Percentiles rank a stretch among this genome's conserved stretches.
Evolutionary conservation across 2,888 invertebrate genomes (phyloP).

Genomic region (Parascotia fuliginaria): DNA sequence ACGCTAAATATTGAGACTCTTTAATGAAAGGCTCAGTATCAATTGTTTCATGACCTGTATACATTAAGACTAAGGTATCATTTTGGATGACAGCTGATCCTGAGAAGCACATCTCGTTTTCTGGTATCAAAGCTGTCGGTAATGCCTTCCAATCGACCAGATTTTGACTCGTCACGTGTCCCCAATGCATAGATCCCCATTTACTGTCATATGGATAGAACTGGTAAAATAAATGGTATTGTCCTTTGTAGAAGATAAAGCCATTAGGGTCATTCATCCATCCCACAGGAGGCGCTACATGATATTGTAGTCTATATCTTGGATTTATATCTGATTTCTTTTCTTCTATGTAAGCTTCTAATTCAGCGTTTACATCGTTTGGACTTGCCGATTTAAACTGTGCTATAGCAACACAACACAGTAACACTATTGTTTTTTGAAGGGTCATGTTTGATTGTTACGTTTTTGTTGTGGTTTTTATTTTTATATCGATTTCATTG

Average conservation of each 20-base stretch:
- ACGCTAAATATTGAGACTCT: constrained; percentile 73
- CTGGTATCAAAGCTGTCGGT: constrained; percentile 80
- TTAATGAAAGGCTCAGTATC: constrained; percentile 62
- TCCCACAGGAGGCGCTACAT: constrained; percentile 74
- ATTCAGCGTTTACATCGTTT: constrained; percentile 25
- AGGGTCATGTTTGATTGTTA: constrained; percentile 23
- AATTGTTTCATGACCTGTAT: constrained; percentile 61
- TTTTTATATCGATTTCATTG: constrained; percentile 29
- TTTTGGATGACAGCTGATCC: constrained; percentile 76
- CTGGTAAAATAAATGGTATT: constrained; percentile 84
- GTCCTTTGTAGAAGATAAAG: constrained; percentile 77
- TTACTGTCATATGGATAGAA: constrained; percentile 76
- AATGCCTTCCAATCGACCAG: constrained; percentile 79
- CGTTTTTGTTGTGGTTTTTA: constrained; percentile 6
- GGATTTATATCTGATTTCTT: constrained; percentile 65
- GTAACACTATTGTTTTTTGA: constrained; percentile 25
- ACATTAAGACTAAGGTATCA: constrained; percentile 68
- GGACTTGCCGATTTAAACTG: constrained; percentile 43
- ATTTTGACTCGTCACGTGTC: constrained; percentile 76
- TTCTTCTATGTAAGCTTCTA: constrained; percentile 68
- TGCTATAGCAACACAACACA: constrained; percentile 45
- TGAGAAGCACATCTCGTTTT: constrained; percentile 75
- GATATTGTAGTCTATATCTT: constrained; percentile 70
- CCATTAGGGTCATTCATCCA: constrained; percentile 87
- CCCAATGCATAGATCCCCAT: constrained; percentile 85